These are phyloP conservation scores for Todus mexicanus DNA, from an alignment of 2,797 vertebrate genomes.

Conservation along the genomic window DNA sequence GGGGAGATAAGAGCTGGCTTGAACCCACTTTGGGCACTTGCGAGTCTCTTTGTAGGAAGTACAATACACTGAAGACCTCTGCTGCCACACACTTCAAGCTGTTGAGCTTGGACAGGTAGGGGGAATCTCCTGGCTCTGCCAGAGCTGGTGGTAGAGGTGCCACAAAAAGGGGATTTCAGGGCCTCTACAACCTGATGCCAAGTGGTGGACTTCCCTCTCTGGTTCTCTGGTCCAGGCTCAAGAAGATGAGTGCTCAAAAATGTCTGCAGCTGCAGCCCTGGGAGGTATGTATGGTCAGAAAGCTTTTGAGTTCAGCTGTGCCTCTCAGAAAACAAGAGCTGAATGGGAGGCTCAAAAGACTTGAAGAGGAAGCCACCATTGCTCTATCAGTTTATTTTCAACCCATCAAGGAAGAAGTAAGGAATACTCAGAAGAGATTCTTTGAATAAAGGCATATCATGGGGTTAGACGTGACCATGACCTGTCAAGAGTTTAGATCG, in stretches of 20 bases:
- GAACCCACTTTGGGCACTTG: neutral
- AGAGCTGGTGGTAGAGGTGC: neutral
- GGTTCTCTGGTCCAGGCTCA: neutral
- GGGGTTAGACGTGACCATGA: neutral
- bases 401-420: neutral
- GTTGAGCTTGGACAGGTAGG: neutral
- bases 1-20: neutral
- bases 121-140: neutral
- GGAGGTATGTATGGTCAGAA: neutral
- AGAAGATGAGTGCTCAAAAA: neutral
- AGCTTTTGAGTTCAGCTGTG: neutral
- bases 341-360: neutral
- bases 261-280: neutral
- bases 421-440: neutral
- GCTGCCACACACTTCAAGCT: neutral
- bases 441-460: neutral
- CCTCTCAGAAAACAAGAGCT: neutral
- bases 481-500: neutral
- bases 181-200: fast-evolving
- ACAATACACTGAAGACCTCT: neutral
- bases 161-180: neutral
- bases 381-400: neutral
- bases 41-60: neutral
- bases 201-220: neutral
- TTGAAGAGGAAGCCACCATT: neutral